Evolutionary conservation across 1,140 invertebrate genomes (phyloP).

Genomic region (Leptinotarsa texana): DNA sequence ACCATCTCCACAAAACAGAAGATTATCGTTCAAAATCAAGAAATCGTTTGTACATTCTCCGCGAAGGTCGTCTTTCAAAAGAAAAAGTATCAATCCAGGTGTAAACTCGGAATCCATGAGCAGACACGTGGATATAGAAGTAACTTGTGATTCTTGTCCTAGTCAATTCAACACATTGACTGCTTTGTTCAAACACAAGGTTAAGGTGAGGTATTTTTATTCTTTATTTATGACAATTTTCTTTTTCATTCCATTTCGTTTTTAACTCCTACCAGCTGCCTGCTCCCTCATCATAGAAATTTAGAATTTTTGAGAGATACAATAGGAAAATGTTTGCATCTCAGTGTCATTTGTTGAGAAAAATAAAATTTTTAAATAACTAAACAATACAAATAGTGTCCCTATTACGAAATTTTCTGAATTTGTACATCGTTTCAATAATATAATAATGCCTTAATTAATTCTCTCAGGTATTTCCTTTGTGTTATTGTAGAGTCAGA

Average conservation of each 20-base stretch:
- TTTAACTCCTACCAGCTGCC: too few species aligned
- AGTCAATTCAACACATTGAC: conserved; percentile 39
- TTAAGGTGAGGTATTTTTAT: conserved; percentile 27
- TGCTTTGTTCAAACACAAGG: conserved; percentile 45
- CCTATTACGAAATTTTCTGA: not conserved
- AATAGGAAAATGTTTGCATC: too few species aligned
- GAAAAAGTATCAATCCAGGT: not conserved
- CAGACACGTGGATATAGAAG: conserved; percentile 1
- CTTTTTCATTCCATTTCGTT: not conserved
- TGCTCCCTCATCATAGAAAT: too few species aligned
- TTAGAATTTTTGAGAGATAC: too few species aligned
- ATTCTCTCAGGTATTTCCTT: too few species aligned
- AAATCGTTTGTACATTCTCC: conserved; percentile 36
- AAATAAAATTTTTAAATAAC: too few species aligned
- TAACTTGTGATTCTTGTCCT: conserved; percentile 42
- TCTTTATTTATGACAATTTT: not conserved
- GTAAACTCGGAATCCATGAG: conserved; percentile 1
- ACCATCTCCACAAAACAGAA: conserved; percentile 27
- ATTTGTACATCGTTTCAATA: not conserved
- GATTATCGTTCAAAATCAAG: conserved; percentile 38
- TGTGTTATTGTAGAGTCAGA: too few species aligned
- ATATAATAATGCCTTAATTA: too few species aligned
- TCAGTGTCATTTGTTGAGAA: too few species aligned
- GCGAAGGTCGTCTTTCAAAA: not conserved
- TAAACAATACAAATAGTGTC: too few species aligned